Evolutionary conservation across 2,888 invertebrate species (phyloP), one percentile per base, ranked within the genome.

Genomic region (Melipona beecheii): DNA sequence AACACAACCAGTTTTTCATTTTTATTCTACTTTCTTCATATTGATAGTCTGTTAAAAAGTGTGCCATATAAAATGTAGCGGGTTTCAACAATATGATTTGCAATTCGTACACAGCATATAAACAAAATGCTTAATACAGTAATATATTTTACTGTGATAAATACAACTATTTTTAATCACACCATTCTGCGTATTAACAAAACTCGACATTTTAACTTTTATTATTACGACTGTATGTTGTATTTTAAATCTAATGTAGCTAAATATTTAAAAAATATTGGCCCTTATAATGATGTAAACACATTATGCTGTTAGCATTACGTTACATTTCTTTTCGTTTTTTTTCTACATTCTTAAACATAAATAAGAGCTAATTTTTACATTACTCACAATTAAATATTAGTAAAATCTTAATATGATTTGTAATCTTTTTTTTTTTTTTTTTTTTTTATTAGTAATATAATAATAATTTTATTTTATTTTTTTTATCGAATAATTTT

Each of bases 181-280:
- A 74, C 43, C 65, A n/a, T 49, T 69, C 65, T 19, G 1, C 54
- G 15, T 71, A 62, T 54, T 36, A 62, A 62, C 79, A 64, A 83
- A 79, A 79, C 75, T 72, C 72, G 75, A 79, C 56, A 64, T 74
- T 68, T 54, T 24, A 71, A 62, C 3, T 78, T 71, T 71, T 58
- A 78, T 83, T 83, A 71, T 74, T 43, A 43, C 43, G 43, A 83
- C 50, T 68, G 60, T 70, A 65, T 43, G 19, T 78, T 70, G 70
- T 71, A 69, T 73, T 83, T 79, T 79, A 64, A 72, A 72, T 75
- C 83, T 83, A 80, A 68, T 66, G n/a, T 73, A 66, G 65, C 54
- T 83, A 80, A 83, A 78, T 71, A 70, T 73, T 49, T 79, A 56
- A 75, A 85, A 84, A 84, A 84, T 85, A 84, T 84, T 85, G 84